Base-by-base conservation (phyloP, 35 echinoderm and acorn worm genomes). In the Apostichopus californicus region DNA sequence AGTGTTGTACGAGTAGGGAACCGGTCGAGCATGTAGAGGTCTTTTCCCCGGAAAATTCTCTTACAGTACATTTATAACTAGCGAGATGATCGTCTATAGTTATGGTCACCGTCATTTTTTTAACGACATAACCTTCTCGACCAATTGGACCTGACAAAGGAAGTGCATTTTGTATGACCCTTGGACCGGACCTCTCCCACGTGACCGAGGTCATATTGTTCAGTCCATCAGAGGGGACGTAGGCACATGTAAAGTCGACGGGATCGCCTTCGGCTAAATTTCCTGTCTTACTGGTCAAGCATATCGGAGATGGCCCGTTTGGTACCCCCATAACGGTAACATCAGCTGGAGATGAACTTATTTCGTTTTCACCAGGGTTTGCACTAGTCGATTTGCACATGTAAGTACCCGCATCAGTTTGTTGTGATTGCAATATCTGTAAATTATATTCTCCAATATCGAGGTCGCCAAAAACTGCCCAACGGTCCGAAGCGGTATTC, bases 181-280 rank as follows among this genome's bases (percentile, higher is more conserved):
- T 68, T 73, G 86, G 86, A 9, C 86, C 86, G 0, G 86, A 24
- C 24, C 86, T 68, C 12, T 22, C 64, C 86, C 86, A 89, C 1
- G 86, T 72, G 20, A 72, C 10, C 5, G 28, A 13, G 13, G 57
- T 66, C 21, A 55, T 10, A 52, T 72, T 73, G n/a, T 34, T 12
- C n/a, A 7, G 17, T 68, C 46, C 86, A 5, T 58, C 18, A 86
- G 20, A 63, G 54, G 70, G 61, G 20, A 89, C 88, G 55, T 87
- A 87, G 1, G 85, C 94, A 73, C 94, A 95, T 5, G 94, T 95
- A 24, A 95, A 92, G 14, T 95, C 94, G 9, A 95, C 94, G 14
- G 77, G 73, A 56, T 95, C 90, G 3, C 77, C 90, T 80, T 88
- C 82, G 1, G 77, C 54, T 5, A 95, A 90, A 57, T 86, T 79